These are phyloP conservation scores for Hesperophylax magnus DNA, from an alignment of 1,140 invertebrate genomes.

Conservation along the genomic window DNA sequence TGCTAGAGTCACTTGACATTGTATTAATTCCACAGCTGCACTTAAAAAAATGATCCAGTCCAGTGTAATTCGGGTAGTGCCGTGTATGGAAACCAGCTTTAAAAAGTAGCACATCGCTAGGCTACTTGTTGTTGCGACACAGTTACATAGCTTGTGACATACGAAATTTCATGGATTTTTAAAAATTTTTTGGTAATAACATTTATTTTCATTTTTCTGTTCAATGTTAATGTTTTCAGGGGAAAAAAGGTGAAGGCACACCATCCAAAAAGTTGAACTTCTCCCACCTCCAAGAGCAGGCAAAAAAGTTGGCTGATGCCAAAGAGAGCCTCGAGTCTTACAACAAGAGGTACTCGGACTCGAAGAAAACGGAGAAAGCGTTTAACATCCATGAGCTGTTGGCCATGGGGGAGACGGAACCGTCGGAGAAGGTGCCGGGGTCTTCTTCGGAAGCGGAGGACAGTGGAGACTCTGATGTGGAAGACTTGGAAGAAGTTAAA, in stretches of 20 bases:
- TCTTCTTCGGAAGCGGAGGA: constrained; percentile 46
- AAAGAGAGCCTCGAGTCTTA: constrained; percentile 59
- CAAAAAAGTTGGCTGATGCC: constrained; percentile 61
- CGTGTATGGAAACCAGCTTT: too few species aligned
- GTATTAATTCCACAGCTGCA: too few species aligned
- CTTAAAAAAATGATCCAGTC: too few species aligned
- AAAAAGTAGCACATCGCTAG: too few species aligned
- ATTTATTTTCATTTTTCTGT: too few species aligned
- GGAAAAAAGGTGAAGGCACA: neutral
- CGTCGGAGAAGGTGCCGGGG: constrained; percentile 41
- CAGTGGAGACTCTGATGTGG: constrained; percentile 73
- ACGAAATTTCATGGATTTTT: too few species aligned
- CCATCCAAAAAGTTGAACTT: constrained; percentile 45
- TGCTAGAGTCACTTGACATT: too few species aligned
- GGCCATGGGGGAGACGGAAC: constrained; percentile 65
- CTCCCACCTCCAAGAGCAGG: constrained; percentile 47
- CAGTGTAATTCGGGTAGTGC: too few species aligned
- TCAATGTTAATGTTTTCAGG: constrained; percentile 1
- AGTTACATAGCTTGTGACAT: too few species aligned
- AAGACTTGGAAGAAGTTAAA: constrained; percentile 77
- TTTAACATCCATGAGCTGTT: constrained; percentile 64
- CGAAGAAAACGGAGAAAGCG: constrained; percentile 18
- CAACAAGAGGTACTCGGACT: constrained; percentile 47
- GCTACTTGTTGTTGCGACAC: too few species aligned
- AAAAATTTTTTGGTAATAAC: too few species aligned